Evolutionary conservation across 2,797 vertebrate genomes (phyloP), one percentile per base, ranked within the genome.

Genomic region (Xenops minutus): DNA sequence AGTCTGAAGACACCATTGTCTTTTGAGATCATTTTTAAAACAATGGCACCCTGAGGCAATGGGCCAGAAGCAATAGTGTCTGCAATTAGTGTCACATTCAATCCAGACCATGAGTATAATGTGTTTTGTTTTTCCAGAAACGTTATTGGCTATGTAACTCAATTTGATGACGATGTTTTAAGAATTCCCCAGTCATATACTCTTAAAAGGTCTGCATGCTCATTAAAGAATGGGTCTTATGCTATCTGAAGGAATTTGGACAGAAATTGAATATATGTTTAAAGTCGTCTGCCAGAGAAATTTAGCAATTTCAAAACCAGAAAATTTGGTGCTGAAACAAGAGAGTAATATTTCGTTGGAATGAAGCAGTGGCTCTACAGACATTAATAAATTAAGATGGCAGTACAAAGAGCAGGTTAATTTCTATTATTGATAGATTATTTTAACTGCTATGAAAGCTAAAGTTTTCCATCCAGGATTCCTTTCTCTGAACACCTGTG

Each of bases 21-120:
- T 94, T 87, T 82, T 76, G 80, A 93, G 49, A 90, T 92, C 64
- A 66, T 74, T 85, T 96, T 96, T 96, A 80, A 95, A 93, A 95
- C 85, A 94, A 80, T 80, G 62, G 66, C 55, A 91, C 74, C 86
- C 93, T 49, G 62, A 89, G 92, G 95, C 93, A 92, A 85, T 59
- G 26, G 78, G 54, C 82, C 84, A 81, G 86, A 95, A 93, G 78
- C 68, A 71, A 56, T 34, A 23, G 44, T 61, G 54, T 54, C 56
- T 85, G 44, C 59, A 92, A 90, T 90, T 84, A 89, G 63, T 89
- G 86, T 92, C 77, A 67, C 43, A 59, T 85, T 91, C 72, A 85
- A 46, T 51, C 43, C 58, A 83, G 77, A 79, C 68, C 54, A 82
- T 30, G 32, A 68, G 10, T 41, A 55, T 32, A 76, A 72, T 21